A percentile compares a stretch with the other conserved stretches of the same genome.
Conservation (phyloP, 2,888 invertebrate species). For the Sericinus montela region DNA sequence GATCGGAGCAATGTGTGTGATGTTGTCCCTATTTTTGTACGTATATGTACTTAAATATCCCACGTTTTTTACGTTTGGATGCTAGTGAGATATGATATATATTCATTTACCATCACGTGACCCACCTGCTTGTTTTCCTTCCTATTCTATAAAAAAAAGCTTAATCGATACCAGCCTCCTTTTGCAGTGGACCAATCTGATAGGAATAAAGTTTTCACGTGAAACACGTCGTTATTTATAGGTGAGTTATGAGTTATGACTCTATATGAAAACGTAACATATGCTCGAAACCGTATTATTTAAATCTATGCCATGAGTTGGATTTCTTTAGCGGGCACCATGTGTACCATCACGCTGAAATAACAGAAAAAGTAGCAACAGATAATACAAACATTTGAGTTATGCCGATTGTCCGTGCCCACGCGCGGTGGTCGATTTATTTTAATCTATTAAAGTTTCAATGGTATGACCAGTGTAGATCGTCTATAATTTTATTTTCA, state of each 20-base stretch:
- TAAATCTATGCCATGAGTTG: constrained; percentile 24
- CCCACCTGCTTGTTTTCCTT: no score
- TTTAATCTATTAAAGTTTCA: constrained; percentile 31
- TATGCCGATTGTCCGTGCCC: constrained; percentile 27
- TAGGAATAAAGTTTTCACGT: no score
- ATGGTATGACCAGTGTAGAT: constrained; percentile 18
- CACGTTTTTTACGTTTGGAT: no score
- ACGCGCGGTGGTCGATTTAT: constrained; percentile 40
- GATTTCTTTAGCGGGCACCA: constrained; percentile 23
- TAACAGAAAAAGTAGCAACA: constrained; percentile 22
- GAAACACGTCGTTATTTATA: constrained; percentile 22
- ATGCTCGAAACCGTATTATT: constrained; percentile 25
- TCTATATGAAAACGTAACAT: constrained; percentile 26
- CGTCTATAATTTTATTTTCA: constrained; percentile 15
- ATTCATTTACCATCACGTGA: no score
- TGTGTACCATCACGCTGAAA: constrained; percentile 27
- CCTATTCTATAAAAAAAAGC: no score
- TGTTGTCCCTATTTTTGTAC: no score
- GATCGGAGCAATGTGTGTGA: no score
- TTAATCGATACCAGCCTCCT: no score
- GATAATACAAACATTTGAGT: constrained; percentile 27
- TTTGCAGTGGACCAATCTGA: no score
- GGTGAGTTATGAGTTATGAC: constrained; percentile 29
- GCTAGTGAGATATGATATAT: no score
- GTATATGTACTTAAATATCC: no score